Evolutionary conservation across 2,888 invertebrate species (phyloP).

Genomic region (Drepana falcataria): DNA sequence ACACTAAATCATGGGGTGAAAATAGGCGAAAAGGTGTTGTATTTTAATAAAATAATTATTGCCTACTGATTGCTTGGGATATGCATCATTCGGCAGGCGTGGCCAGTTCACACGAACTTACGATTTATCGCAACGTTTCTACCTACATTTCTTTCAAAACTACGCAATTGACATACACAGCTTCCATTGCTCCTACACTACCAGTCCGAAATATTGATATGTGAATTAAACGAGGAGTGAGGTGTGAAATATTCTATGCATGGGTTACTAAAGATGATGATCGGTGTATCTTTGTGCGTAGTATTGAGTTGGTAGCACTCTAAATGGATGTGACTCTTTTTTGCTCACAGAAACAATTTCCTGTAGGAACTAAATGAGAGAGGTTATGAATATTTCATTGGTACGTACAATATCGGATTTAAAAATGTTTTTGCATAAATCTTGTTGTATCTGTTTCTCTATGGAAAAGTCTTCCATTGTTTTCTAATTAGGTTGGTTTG

Average conservation of each 20-base stretch:
- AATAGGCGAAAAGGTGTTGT: conserved; percentile 60
- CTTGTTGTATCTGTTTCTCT: conserved; percentile 1
- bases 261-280: background rate
- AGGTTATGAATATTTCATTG: conserved; percentile 15
- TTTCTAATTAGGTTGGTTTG: too few species aligned
- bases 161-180: background rate
- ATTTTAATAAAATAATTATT: conserved; percentile 72
- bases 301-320: conserved; percentile 40
- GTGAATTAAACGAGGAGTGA: conserved; percentile 8
- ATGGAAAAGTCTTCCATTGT: too few species aligned
- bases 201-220: background rate
- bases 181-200: background rate
- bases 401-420: conserved; percentile 39
- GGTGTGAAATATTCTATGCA: background rate
- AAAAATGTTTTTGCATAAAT: conserved; percentile 4
- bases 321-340: conserved; percentile 44
- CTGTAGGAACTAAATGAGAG: conserved; percentile 38
- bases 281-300: conserved; percentile 6
- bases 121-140: conserved; percentile 50
- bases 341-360: conserved; percentile 50
- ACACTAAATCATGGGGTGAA: conserved; percentile 51
- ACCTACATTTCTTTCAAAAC: conserved; percentile 14
- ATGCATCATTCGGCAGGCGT: conserved; percentile 56
- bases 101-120: conserved; percentile 60
- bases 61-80: conserved; percentile 48